Base-by-base conservation (phyloP, 2,113 vertebrate species). In the Tiliqua scincoides region DNA sequence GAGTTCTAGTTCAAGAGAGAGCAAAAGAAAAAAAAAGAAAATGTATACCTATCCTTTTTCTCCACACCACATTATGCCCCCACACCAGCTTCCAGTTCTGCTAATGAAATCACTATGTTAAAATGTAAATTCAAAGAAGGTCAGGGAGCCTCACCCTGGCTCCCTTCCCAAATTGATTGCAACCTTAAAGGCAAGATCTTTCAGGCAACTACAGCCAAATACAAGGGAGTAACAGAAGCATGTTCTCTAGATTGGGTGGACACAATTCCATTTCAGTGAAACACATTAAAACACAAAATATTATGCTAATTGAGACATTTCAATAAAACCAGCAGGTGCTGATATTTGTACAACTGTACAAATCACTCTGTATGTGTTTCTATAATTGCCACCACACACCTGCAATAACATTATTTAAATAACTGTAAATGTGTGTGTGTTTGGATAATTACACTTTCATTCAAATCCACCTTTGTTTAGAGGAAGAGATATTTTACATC, bases 371-470 rank as follows among this genome's bases (percentile, higher is more conserved):
- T 10, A 35, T 54, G 57, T 83, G 88, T 75, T 54, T 14, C 32
- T 10, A 0, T 88, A 87, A 88, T 74, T 18, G 1, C 30, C 92
- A 62, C 32, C 20, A 81, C 65, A 54, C 48, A 23, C 12, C 67
- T 84, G 77, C 63, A 35, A 32, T 40, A 89, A 79, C 85, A 88
- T 27, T 79, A 37, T 27, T 74, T 68, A 63, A 32, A 85, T 63
- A 84, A 84, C 57, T 0, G 0, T 32, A 82, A 61, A 54, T 43
- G 12, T 63, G 68, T 70, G 61, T n/a, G 15, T 84, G 35, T 85
- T 85, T 84, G 6, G 85, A 82, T 76, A 57, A 85, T 40, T 74
- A 88, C 30, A 63, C 82, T 78, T 74, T 92, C 40, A 67, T 86
- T 84, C 82, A 83, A 79, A 86, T 1, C 3, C 72, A 52, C 85